Conservation (phyloP, 1,140 invertebrate species). For the Leguminivora glycinivorella region DNA sequence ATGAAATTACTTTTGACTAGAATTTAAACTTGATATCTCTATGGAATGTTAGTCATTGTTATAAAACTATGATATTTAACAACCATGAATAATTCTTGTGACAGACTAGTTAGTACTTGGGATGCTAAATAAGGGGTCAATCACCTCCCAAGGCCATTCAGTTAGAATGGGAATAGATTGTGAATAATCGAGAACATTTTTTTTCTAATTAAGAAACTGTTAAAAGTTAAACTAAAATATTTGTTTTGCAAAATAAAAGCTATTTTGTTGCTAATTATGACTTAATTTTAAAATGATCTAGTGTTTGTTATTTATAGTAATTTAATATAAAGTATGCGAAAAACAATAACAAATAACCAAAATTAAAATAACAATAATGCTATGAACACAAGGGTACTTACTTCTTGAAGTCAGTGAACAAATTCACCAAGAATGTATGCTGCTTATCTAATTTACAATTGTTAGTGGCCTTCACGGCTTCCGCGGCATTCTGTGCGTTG, state of each 20-base stretch:
- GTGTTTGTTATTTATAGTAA: no score
- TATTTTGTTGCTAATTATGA: no score
- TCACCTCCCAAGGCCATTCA: slow-evolving; percentile 16
- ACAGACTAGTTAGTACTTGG: no score
- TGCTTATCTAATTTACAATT: slow-evolving; percentile 98
- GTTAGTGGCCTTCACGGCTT: slow-evolving; percentile 93
- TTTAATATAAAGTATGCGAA: not conserved
- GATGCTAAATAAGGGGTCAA: not conserved
- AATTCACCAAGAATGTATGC: slow-evolving; percentile 96
- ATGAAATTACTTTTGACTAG: no score
- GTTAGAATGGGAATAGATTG: not conserved
- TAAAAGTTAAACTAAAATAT: no score
- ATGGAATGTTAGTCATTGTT: no score
- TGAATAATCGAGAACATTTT: no score
- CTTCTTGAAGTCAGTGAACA: slow-evolving; percentile 98
- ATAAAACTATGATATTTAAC: no score
- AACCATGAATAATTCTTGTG: not conserved
- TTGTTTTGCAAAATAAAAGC: no score
- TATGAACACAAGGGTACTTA: slow-evolving; percentile 69
- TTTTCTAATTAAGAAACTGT: no score
- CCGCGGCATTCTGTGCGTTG: slow-evolving; percentile 88
- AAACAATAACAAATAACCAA: not conserved
- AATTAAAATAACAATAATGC: slow-evolving; percentile 8
- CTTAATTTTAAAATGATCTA: no score
- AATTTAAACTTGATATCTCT: no score